These are phyloP conservation scores for Peromyscus californicus DNA, from an alignment of 2,113 vertebrate species.

Conservation along the genomic window DNA sequence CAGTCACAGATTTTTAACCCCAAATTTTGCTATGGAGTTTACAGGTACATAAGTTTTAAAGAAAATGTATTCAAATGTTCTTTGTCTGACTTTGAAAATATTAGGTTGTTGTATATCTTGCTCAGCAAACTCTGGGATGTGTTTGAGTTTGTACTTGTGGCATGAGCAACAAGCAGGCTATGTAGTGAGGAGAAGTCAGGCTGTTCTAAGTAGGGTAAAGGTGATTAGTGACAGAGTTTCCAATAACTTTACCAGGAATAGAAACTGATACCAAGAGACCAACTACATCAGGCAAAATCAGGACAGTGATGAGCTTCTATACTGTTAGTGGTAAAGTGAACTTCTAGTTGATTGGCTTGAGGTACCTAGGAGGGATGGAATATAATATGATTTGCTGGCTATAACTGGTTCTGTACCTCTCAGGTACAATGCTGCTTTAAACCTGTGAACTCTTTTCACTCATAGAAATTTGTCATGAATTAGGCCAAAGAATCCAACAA, in stretches of 20 bases:
- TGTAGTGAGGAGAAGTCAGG: background rate
- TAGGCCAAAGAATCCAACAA: background rate
- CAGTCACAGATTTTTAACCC: no score
- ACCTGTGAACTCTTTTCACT: background rate
- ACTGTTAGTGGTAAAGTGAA: background rate
- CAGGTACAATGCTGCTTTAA: background rate
- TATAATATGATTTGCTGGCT: background rate
- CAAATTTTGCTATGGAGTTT: background rate
- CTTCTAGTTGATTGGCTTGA: background rate
- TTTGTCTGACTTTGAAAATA: background rate
- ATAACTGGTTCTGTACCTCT: background rate
- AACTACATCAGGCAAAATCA: background rate
- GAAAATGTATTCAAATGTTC: background rate
- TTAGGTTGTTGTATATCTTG: background rate
- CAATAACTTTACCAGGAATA: background rate
- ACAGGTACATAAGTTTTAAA: background rate
- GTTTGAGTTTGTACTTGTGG: background rate
- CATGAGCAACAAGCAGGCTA: background rate
- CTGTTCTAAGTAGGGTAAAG: background rate
- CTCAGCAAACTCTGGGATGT: background rate
- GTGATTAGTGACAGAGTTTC: background rate
- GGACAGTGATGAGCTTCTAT: background rate
- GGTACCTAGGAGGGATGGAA: background rate
- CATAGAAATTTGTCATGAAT: background rate
- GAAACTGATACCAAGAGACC: background rate